A percentile compares a stretch with the other conserved stretches of the same genome.
phyloP scores from a whole-genome alignment of 2,888 invertebrate genomes.

The Bimastos eiseni region DNA sequence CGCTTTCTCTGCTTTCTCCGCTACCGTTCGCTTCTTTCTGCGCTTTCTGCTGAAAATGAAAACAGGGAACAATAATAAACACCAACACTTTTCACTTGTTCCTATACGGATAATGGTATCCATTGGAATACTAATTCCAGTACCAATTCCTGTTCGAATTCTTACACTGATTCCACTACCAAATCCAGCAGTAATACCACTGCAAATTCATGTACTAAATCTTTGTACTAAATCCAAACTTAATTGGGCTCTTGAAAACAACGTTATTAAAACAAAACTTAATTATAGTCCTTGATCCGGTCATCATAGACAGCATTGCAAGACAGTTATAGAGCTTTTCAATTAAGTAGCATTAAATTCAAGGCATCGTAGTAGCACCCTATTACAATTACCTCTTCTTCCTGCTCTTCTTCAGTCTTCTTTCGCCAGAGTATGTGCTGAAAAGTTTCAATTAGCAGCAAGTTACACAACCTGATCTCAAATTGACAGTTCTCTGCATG shows the following conservation, averaged over 20 bases:
- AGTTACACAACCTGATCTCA: not conserved
- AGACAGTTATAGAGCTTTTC: not conserved
- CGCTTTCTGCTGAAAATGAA: not conserved
- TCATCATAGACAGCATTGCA: not conserved
- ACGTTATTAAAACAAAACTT: too few relatives aligned
- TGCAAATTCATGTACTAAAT: too few relatives aligned
- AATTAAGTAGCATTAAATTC: not conserved
- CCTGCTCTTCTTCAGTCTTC: not conserved
- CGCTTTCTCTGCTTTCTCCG: not conserved
- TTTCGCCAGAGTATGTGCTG: slow-evolving; percentile 27
- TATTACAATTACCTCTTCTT: not conserved
- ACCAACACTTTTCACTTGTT: too few relatives aligned
- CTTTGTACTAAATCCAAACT: too few relatives aligned
- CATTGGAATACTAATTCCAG: too few relatives aligned
- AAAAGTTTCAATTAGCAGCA: not conserved
- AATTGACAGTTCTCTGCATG: not conserved
- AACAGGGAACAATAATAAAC: not conserved
- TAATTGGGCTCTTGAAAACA: too few relatives aligned
- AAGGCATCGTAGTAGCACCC: not conserved
- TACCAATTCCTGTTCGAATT: too few relatives aligned
- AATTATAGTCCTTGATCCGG: too few relatives aligned
- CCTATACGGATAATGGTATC: too few relatives aligned
- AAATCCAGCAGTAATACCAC: too few relatives aligned
- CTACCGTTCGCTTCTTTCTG: not conserved
- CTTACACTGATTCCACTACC: too few relatives aligned